phyloP scores from a whole-genome alignment of 2,888 invertebrate species.

The Diogma glabrata region DNA sequence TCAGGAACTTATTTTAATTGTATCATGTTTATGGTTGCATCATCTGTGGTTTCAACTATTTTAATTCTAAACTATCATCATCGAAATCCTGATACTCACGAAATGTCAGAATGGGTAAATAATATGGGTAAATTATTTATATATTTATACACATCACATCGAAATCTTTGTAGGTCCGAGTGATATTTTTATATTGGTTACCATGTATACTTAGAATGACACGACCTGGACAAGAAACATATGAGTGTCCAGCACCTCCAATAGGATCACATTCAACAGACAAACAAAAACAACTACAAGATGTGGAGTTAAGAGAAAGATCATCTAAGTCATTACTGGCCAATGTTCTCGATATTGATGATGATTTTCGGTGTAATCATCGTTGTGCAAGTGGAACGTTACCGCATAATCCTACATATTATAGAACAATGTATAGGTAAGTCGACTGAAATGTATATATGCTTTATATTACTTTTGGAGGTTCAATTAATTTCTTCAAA shows the following conservation, averaged over 20 bases:
- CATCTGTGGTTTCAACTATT: conserved; percentile 95
- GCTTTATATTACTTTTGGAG: too few relatives aligned
- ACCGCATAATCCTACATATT: conserved; percentile 48
- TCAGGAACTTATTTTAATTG: conserved; percentile 95
- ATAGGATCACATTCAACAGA: conserved; percentile 52
- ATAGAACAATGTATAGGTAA: conserved; percentile 55
- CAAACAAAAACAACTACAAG: conserved; percentile 49
- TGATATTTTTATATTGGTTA: conserved; percentile 93
- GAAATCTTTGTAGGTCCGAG: conserved; percentile 56
- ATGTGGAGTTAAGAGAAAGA: conserved; percentile 76
- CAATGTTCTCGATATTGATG: conserved; percentile 93
- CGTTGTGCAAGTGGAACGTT: conserved; percentile 42
- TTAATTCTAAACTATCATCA: conserved; percentile 97
- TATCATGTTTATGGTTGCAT: conserved; percentile 99
- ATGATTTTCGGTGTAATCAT: conserved; percentile 79
- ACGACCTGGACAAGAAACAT: conserved; percentile 49
- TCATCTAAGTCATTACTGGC: conserved; percentile 92
- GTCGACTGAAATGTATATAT: neutral
- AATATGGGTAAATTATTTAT: neutral
- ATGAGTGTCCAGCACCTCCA: conserved; percentile 39
- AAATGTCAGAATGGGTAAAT: conserved; percentile 91
- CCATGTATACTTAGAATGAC: conserved; percentile 95
- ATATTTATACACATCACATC: neutral
- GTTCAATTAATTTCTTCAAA: too few relatives aligned
- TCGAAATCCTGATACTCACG: conserved; percentile 91